Evolutionary conservation across 2,113 vertebrate species (phyloP), one percentile per base, ranked within the genome.

Genomic region (Zosterops hypoxanthus): DNA sequence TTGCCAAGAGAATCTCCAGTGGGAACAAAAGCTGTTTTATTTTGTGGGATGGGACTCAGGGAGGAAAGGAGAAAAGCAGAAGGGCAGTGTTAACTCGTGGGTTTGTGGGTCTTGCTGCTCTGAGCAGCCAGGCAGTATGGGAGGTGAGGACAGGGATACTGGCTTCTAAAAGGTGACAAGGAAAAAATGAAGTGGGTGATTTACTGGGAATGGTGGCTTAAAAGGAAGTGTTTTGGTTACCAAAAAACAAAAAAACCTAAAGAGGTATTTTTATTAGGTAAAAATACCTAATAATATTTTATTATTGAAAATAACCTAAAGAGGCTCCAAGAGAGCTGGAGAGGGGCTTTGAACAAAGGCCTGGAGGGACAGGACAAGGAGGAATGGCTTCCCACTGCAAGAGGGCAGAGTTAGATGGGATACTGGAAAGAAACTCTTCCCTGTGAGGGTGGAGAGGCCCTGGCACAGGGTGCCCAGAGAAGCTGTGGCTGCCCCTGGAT

Each of bases 11-110:
- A 77, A 80, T 44, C 80, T 95, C 71, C 39, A 31, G 41, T 1
- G 1, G 1, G 15, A 95, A 94, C 92, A 95, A 96, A 95, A 96
- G 82, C 92, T 14, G 42, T 12, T 93, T 95, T 92, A 79, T 93
- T 90, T 72, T 13, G 15, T 60, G 85, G 44, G 59, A 7, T 47
- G 5, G 2, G 66, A 69, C 66, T 47, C 4, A 0, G 42, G 41
- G 29, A 89, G 65, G 70, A 63, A 75, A 76, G 81, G 28, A 66
- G 61, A 59, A 22, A 8, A 7, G 39, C 52, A 57, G 75, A 90
- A 72, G 50, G 1, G 4, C 44, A 10, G 42, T 0, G 0, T 57
- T 72, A 87, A 57, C 22, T 89, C 3, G 0, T 49, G 66, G 57
- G 56, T 24, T 12, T 12, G 2, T 12, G 4, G 26, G 17, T 69